These are phyloP conservation scores for Temnothorax curvispinosus DNA, from an alignment of 1,140 invertebrate genomes.

Conservation along the genomic window DNA sequence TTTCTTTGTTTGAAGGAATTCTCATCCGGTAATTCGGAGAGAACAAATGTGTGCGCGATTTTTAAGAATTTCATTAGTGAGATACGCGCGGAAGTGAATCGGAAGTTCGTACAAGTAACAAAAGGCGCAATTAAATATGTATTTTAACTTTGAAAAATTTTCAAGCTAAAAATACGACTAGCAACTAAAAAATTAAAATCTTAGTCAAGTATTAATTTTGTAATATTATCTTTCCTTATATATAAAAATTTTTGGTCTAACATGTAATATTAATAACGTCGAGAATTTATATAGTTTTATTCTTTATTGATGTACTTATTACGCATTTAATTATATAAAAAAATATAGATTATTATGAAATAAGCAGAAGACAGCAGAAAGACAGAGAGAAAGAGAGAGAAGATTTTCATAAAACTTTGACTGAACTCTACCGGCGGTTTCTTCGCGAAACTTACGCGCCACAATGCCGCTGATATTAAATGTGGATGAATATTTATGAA, in stretches of 20 bases:
- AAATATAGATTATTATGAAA: slow-evolving; percentile 67
- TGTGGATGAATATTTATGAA: slow-evolving; percentile 84
- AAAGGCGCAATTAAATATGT: neutral
- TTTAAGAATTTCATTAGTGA: slow-evolving; percentile 37
- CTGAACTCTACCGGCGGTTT: slow-evolving; percentile 65
- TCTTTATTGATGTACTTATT: neutral
- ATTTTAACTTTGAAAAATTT: neutral
- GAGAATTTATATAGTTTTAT: neutral
- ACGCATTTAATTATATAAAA: slow-evolving; percentile 50
- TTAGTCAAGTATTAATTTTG: neutral
- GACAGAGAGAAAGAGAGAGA: neutral
- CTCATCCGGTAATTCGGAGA: slow-evolving; percentile 41
- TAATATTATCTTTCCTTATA: neutral
- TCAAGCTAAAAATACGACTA: neutral
- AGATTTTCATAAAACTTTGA: slow-evolving; percentile 70
- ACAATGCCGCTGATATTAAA: slow-evolving; percentile 77
- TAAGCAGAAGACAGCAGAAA: slow-evolving; percentile 29
- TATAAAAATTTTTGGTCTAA: neutral
- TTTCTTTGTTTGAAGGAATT: slow-evolving; percentile 69
- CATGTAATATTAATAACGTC: slow-evolving; percentile 7
- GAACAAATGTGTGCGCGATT: neutral
- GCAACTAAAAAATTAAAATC: neutral
- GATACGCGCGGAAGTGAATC: neutral
- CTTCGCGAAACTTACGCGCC: slow-evolving; percentile 63
- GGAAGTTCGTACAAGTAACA: neutral